Percentiles rank a stretch among this genome's conserved stretches.
phyloP scores from a whole-genome alignment of 2,888 invertebrate species.

The Hyposoter didymator region DNA sequence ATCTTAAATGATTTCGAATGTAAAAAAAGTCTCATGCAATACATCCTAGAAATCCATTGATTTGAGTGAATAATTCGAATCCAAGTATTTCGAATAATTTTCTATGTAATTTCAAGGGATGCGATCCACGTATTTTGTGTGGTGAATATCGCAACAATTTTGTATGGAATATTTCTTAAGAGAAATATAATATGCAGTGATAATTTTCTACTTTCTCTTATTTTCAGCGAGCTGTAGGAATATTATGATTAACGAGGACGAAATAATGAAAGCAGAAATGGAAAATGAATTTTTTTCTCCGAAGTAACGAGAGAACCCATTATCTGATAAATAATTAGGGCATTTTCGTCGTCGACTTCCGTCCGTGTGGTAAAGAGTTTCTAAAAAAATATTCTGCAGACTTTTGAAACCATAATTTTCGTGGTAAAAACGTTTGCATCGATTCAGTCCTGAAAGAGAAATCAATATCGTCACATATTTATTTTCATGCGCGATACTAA shows the following conservation, averaged over 20 bases:
- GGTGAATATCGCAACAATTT: neutral
- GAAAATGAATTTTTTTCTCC: neutral
- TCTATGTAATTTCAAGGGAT: neutral
- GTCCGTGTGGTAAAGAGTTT: neutral
- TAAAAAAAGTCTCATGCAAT: neutral
- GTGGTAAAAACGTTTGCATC: neutral
- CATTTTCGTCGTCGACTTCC: neutral
- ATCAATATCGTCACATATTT: neutral
- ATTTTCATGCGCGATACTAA: neutral
- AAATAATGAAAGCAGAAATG: neutral
- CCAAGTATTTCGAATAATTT: neutral
- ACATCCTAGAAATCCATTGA: neutral
- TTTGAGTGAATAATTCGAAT: constrained; percentile 2
- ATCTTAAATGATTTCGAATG: neutral
- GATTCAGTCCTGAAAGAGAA: neutral
- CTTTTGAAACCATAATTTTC: neutral
- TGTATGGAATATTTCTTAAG: neutral
- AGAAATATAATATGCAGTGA: neutral
- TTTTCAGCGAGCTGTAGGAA: neutral
- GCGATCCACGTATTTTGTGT: neutral
- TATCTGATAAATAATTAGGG: neutral
- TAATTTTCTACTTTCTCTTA: neutral
- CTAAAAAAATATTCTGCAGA: neutral
- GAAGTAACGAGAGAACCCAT: neutral
- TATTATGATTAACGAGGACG: neutral